phyloP scores from a whole-genome alignment of 1,140 invertebrate genomes.

The Cylas formicarius region DNA sequence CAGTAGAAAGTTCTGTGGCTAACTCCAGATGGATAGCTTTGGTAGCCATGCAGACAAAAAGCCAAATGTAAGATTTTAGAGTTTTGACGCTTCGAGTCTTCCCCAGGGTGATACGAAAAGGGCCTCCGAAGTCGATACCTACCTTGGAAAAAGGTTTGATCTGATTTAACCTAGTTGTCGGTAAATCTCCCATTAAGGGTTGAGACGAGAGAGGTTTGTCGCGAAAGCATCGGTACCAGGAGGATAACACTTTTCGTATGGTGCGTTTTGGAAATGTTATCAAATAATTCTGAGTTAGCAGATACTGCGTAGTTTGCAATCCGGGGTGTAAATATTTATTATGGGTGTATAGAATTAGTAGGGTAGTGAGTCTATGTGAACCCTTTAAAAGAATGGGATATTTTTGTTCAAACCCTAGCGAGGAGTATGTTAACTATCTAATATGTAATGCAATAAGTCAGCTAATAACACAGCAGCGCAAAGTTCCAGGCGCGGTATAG shows the following conservation, averaged over 20 bases:
- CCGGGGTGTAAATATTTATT: constrained; percentile 16
- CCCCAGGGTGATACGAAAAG: constrained; percentile 5
- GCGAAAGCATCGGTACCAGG: too few species aligned
- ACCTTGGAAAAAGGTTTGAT: constrained; percentile 31
- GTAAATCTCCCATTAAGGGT: constrained; percentile 37
- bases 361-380: constrained; percentile 19
- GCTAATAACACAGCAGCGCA: too few species aligned
- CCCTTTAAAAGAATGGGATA: constrained; percentile 29
- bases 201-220: constrained; percentile 13
- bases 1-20: constrained; percentile 6
- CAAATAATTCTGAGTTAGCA: constrained; percentile 19
- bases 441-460: too few species aligned
- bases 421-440: too few species aligned
- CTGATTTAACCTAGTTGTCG: constrained; percentile 21
- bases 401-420: constrained; percentile 27
- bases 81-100: constrained; percentile 3
- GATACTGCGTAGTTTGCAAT: not conserved
- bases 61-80: constrained; percentile 5
- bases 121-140: constrained; percentile 21
- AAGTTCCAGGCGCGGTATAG: too few species aligned
- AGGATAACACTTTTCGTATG: constrained; percentile 19
- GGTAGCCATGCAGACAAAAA: constrained; percentile 7
- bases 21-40: constrained; percentile 11
- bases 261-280: constrained; percentile 23
- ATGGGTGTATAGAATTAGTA: constrained; percentile 26